These are phyloP conservation scores for Rattus rattus DNA, from an alignment of 2,113 vertebrate species.

Conservation along the genomic window DNA sequence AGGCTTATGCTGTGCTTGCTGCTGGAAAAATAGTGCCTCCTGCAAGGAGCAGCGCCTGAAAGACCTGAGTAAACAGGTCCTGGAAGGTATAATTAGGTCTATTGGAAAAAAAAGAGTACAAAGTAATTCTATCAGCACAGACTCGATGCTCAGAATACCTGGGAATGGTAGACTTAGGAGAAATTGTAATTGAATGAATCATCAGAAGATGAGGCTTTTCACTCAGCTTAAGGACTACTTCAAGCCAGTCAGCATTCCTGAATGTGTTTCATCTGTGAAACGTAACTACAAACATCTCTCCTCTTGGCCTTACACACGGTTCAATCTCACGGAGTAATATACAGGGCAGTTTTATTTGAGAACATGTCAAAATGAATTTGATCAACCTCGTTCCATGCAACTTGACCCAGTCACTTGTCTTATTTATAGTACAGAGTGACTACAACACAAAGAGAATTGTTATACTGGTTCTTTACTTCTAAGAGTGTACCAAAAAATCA, in stretches of 20 bases:
- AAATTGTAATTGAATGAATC: background rate
- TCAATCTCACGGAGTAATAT: background rate
- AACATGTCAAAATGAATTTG: slow-evolving; percentile 48
- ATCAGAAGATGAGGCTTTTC: background rate
- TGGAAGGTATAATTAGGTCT: background rate
- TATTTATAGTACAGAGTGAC: background rate
- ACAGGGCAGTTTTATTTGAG: background rate
- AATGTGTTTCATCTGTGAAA: background rate
- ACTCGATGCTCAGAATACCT: background rate
- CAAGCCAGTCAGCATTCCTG: background rate
- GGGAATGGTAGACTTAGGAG: background rate
- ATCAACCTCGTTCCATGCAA: background rate
- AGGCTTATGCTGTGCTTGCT: background rate
- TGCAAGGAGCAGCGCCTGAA: background rate
- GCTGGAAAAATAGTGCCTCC: background rate
- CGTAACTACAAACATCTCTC: background rate
- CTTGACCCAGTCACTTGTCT: background rate
- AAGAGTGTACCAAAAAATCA: background rate
- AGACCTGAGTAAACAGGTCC: background rate
- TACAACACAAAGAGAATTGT: background rate
- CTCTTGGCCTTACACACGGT: background rate
- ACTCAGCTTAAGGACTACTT: background rate
- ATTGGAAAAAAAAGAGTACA: background rate
- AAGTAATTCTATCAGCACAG: background rate
- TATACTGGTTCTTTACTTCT: background rate